A percentile compares a stretch with the other conserved stretches of the same genome.
phyloP scores from a whole-genome alignment of 2,797 vertebrate species.

The Syngnathus acus region DNA sequence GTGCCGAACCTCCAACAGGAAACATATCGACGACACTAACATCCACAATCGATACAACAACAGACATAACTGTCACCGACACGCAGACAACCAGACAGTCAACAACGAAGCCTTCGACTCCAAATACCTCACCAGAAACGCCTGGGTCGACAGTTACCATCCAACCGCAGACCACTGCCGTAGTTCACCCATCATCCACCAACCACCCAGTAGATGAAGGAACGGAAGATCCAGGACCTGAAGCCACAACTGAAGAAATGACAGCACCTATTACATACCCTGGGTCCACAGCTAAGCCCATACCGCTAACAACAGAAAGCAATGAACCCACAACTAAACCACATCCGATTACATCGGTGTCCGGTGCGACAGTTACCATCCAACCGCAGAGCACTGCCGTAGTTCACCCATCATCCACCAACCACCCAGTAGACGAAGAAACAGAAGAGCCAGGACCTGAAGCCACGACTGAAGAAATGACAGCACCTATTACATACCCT shows the following conservation, averaged over 20 bases:
- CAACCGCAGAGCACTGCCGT: background rate
- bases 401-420: background rate
- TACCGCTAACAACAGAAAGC: background rate
- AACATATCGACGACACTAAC: background rate
- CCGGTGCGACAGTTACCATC: background rate
- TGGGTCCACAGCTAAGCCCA: slow-evolving; percentile 2
- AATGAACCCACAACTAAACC: background rate
- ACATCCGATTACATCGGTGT: slow-evolving; percentile 9
- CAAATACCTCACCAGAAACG: background rate
- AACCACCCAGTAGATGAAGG: slow-evolving; percentile 11
- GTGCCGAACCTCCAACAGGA: background rate
- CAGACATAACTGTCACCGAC: background rate
- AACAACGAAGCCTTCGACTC: background rate
- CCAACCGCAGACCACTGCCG: background rate
- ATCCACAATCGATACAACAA: background rate
- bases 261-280: slow-evolving; percentile 13
- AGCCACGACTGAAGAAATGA: background rate
- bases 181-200: background rate
- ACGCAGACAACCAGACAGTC: background rate
- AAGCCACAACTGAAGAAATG: background rate
- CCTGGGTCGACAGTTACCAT: background rate
- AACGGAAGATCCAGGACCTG: slow-evolving; percentile 6
- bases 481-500: slow-evolving; percentile 12
- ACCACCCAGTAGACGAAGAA: slow-evolving; percentile 12
- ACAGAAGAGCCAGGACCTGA: slow-evolving; percentile 10